These are phyloP conservation scores for Amphipyra tragopoginis DNA, from an alignment of 2,888 invertebrate species.

Conservation along the genomic window DNA sequence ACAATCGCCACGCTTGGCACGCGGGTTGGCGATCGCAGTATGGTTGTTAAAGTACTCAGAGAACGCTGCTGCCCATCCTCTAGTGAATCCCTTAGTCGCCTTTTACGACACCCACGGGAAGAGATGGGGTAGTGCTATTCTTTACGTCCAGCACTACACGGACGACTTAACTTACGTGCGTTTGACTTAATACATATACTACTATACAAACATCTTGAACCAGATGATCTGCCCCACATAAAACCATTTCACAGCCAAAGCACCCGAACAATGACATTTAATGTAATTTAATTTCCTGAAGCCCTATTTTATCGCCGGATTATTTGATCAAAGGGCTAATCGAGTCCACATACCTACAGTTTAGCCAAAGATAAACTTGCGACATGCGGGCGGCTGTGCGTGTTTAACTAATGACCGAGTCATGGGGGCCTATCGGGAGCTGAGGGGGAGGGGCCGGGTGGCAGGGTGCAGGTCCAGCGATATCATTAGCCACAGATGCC, in stretches of 20 bases:
- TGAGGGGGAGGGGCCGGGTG: conserved; percentile 49
- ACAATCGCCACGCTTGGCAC: too few species aligned
- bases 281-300: conserved; percentile 88
- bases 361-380: conserved; percentile 89
- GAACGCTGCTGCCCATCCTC: too few species aligned
- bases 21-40: too few species aligned
- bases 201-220: conserved; percentile 6
- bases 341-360: conserved; percentile 88
- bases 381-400: conserved; percentile 89
- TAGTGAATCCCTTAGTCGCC: too few species aligned
- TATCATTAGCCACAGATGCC: conserved; percentile 90
- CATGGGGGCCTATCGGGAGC: conserved; percentile 75
- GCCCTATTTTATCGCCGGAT: conserved; percentile 87
- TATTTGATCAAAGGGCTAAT: conserved; percentile 90
- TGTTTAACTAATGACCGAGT: conserved; percentile 90
- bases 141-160: too few species aligned
- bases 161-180: not conserved
- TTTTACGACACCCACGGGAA: too few species aligned
- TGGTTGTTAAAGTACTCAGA: too few species aligned
- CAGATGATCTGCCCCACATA: conserved; percentile 32
- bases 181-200: too few species aligned
- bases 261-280: conserved; percentile 82
- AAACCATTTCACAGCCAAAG: conserved; percentile 68
- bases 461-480: conserved; percentile 77
- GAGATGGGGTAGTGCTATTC: too few species aligned